Conservation (phyloP, 2,797 vertebrate genomes). For the Acanthornis magna region DNA sequence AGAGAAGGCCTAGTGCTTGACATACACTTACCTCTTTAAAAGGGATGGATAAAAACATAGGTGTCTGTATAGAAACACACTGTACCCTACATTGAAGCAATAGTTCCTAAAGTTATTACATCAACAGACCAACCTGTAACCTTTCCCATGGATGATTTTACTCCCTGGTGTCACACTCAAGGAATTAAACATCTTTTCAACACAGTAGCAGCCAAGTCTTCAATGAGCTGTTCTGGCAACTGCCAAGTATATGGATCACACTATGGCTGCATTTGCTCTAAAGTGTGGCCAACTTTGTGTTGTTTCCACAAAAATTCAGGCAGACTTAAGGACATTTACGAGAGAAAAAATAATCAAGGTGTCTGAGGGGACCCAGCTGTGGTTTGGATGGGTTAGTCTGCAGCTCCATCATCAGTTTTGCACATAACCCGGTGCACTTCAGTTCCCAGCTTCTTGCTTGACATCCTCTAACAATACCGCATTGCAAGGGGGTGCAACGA, state of each 20-base stretch:
- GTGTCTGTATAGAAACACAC: neutral
- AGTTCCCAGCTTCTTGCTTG: neutral
- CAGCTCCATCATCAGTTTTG: neutral
- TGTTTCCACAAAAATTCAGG: neutral
- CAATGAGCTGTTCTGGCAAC: neutral
- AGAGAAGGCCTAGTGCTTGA: neutral
- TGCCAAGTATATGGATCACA: neutral
- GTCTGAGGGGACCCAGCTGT: neutral
- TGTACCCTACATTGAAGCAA: neutral
- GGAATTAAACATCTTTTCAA: neutral
- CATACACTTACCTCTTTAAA: neutral
- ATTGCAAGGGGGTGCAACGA: neutral
- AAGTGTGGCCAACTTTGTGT: neutral
- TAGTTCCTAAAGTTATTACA: neutral
- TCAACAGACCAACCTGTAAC: neutral
- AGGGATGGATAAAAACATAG: neutral
- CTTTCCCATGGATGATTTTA: neutral
- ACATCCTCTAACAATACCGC: neutral
- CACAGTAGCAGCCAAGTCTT: neutral
- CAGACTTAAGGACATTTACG: neutral
- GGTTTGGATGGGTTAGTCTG: fast-evolving
- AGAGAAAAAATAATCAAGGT: neutral
- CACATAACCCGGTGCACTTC: neutral
- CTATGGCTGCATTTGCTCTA: neutral
- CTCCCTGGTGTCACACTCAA: neutral